Base-by-base conservation (phyloP, 2,888 invertebrate species). In the Prenolepis imparis region DNA sequence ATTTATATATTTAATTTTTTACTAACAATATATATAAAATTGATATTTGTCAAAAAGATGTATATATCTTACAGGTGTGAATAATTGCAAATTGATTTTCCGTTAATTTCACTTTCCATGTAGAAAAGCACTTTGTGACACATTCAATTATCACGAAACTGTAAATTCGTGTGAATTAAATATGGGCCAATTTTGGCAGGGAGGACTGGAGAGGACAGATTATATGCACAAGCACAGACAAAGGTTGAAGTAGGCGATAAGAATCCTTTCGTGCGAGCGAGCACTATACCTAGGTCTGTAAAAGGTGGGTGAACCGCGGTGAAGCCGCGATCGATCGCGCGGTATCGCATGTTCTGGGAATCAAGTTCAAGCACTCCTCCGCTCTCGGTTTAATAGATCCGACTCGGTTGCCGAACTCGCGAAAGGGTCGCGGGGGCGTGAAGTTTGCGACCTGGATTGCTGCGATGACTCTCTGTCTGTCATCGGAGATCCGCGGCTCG, bases 311-410 rank as follows among this genome's bases (percentile, higher is more conserved):
- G 81, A 74, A 64, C 81, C 39, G 75, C 52, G 44, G 70, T 3
- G 28, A 28, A 39, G n/a, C 18, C 18, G 18, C 28, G 74, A 72
- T 81, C 81, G 75, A 81, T 81, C 64, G 77, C 63, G 15, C 63
- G 55, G 63, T 64, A 81, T 81, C 81, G 81, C 81, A 75, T 81
- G 81, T 74, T 52, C 75, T n/a, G 61, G 39, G 81, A 74, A 64
- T 63, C 75, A 81, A 81, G 81, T 81, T 81, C 81, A 81, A 81
- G 74, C 73, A 75, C 77, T 80, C 72, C 72, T 78, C 59, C 5
- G 44, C n/a, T n/a, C 28, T 63, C 75, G 77, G 52, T 55, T 81
- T 74, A 81, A 81, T 63, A 74, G 81, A 15, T 28, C 28, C 52
- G 52, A 15, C 63, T 55, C 61, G 28, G 15, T 81, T 64, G 81